Evolutionary conservation across 2,113 vertebrate genomes (phyloP).

Genomic region (Rynchops niger): DNA sequence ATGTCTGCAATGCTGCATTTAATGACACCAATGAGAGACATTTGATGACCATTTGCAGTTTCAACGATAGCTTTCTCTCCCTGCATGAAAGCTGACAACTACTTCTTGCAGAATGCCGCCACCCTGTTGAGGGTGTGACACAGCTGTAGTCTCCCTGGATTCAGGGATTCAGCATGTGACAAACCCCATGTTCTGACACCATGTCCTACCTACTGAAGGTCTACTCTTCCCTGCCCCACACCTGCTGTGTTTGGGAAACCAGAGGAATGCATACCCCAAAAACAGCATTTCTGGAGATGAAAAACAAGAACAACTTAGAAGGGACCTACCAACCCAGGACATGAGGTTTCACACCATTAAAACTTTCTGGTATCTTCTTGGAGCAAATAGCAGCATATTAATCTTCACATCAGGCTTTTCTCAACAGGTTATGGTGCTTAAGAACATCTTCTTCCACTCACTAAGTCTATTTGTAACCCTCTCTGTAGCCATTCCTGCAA

Average conservation of each 20-base stretch:
- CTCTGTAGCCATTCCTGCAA: background rate
- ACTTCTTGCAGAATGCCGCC: background rate
- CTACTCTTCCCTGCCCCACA: background rate
- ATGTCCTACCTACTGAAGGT: background rate
- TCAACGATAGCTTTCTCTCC: background rate
- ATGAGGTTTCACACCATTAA: background rate
- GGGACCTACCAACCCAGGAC: background rate
- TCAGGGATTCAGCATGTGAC: background rate
- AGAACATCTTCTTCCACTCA: background rate
- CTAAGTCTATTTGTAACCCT: background rate
- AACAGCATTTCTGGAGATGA: background rate
- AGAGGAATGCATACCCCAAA: background rate
- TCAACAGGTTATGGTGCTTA: background rate
- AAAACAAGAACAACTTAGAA: background rate
- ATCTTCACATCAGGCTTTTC: background rate
- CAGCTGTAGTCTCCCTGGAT: background rate
- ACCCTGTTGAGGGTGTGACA: rapidly evolving
- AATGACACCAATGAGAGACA: background rate
- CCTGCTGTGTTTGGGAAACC: background rate
- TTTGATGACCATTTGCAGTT: background rate
- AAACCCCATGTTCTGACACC: background rate
- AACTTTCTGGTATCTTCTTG: background rate
- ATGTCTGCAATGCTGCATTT: background rate
- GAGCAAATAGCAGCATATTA: background rate
- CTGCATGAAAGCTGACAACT: background rate